These are phyloP conservation scores for Hypercompe scribonia DNA, from an alignment of 2,888 invertebrate genomes.

Conservation along the genomic window DNA sequence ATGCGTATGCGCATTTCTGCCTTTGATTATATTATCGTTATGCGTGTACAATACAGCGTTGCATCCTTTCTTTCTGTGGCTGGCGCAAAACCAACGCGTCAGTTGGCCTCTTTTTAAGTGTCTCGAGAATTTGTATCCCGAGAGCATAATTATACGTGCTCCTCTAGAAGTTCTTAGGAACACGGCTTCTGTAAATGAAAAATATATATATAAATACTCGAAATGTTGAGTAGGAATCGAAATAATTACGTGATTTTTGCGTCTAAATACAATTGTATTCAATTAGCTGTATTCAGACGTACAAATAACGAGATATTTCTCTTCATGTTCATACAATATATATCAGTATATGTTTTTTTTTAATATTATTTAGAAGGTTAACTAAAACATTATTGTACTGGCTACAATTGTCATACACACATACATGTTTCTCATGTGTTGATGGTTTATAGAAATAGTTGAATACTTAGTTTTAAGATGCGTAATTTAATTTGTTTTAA, in stretches of 20 bases:
- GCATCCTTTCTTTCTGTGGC: conserved; percentile 40
- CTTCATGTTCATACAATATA: no score
- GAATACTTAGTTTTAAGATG: no score
- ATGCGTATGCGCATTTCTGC: conserved; percentile 27
- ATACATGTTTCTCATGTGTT: not conserved
- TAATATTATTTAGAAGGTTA: not conserved
- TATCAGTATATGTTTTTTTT: no score
- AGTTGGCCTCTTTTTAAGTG: conserved; percentile 47
- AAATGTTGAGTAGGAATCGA: not conserved
- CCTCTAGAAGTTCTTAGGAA: conserved; percentile 51
- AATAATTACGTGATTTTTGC: not conserved
- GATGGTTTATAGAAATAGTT: not conserved
- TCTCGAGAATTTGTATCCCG: conserved; percentile 57
- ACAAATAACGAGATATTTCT: no score
- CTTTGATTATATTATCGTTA: conserved; percentile 11
- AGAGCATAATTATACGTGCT: conserved; percentile 49
- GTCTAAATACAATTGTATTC: not conserved
- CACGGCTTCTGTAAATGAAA: conserved; percentile 39
- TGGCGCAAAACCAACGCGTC: conserved; percentile 57
- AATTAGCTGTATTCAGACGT: no score
- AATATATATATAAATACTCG: not conserved
- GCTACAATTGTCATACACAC: not conserved
- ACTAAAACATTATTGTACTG: not conserved
- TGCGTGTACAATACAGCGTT: conserved; percentile 43
- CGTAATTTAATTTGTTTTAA: no score